phyloP scores from a whole-genome alignment of 2,113 vertebrate species.

The Dipodomys merriami region DNA sequence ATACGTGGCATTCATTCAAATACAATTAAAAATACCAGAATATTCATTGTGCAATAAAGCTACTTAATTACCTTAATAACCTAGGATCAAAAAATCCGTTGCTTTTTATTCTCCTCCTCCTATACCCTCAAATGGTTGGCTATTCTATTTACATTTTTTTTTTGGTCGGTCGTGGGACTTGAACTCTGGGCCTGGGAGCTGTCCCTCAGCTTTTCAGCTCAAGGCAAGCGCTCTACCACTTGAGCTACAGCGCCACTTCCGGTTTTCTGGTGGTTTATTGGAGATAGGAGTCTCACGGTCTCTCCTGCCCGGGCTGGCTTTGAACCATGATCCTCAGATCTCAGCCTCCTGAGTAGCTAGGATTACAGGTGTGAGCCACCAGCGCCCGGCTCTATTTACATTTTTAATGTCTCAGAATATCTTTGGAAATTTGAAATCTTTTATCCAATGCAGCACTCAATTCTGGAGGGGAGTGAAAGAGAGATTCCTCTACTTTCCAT shows the following conservation, averaged over 20 bases:
- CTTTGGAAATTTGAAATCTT: neutral
- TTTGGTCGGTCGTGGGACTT: too few relatives aligned
- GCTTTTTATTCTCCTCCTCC: neutral
- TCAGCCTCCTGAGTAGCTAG: too few relatives aligned
- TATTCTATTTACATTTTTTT: neutral
- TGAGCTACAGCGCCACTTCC: too few relatives aligned
- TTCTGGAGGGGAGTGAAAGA: neutral
- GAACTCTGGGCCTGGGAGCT: too few relatives aligned
- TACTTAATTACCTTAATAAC: neutral
- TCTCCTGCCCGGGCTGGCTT: too few relatives aligned
- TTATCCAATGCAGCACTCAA: neutral
- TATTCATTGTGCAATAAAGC: neutral
- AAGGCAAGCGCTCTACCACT: too few relatives aligned
- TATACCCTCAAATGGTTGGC: neutral
- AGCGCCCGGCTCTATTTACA: too few relatives aligned
- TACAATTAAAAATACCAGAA: neutral
- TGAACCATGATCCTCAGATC: too few relatives aligned
- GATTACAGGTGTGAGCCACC: too few relatives aligned
- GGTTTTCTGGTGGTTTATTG: too few relatives aligned
- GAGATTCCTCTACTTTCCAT: neutral
- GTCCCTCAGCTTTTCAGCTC: too few relatives aligned
- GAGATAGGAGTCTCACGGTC: too few relatives aligned
- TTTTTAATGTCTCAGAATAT: neutral
- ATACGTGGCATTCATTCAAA: neutral
- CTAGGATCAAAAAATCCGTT: neutral